Evolutionary conservation across 2,797 vertebrate species (phyloP), one percentile per base, ranked within the genome.

Genomic region (Myiotriccus ornatus): DNA sequence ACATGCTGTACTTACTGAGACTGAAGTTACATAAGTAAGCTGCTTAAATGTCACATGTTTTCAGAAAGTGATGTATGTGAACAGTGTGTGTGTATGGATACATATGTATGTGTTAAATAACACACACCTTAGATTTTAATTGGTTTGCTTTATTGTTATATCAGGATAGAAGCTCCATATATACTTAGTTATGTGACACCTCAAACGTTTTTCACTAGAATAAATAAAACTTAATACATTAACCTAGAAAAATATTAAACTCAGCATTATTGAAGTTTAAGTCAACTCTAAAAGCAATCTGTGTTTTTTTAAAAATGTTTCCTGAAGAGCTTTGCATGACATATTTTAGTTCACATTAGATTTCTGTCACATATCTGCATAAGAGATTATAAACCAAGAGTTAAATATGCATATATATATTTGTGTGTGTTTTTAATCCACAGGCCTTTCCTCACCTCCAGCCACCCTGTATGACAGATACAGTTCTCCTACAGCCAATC

Each of bases 391-490:
- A 63, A 19, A 57, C 4, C 28, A 18, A 14, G 37, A 69, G 12
- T 49, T 57, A 14, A 32, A 14, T 21, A 4, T 3, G 0, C 14
- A 2, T 7, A 2, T 14, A 1, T 21, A 21, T 44, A 21, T 23
- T 6, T 28, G 41, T 63, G 24, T 44, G 21, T 28, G 44, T 16
- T 37, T 39, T 37, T 17, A 65, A 43, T 76, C 35, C 15, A 1
- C 87, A 99, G 98, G 97, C 7, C 92, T 98, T 27, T 96, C 98
- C 5, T 97, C 98, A 7, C 98, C 99, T 69, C 98, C 98, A 28
- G 93, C 98, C 11, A 98, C 97, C 3, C 96, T 99, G 21, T 97
- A 98, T 12, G 99, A 99, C 62, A 98, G 99, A 64, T 99, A 99
- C 96, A 98, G 97, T 77, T 99, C 98, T 14, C 98, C 99, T 2